Base-by-base conservation (phyloP, 2,113 vertebrate species). In the Oreotragus oreotragus region DNA sequence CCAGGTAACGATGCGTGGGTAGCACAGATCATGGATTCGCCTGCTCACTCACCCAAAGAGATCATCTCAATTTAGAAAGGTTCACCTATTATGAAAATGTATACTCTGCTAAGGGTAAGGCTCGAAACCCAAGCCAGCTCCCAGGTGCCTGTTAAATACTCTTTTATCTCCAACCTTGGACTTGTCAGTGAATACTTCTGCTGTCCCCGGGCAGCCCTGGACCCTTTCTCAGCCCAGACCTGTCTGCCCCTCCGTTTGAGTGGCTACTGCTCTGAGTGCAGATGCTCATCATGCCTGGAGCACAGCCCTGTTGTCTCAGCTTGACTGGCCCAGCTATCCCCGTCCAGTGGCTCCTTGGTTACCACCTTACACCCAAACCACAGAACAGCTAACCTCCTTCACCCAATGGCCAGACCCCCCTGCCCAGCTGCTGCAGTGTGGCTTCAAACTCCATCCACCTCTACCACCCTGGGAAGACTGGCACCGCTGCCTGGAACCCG, bases 151-250 rank as follows among this genome's bases (percentile, higher is more conserved):
- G 49, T 97, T 94, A 96, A 96, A 97, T 10, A 62, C 28, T 64
- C 96, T 95, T 73, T 12, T 89, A 97, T 97, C 98, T 96, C 93
- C 45, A 85, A 33, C 94, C 96, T 97, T 70, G 30, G 70, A 88
- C 91, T 97, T 91, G 96, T 88, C 97, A 93, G 62, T n/a, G 70
- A 60, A 43, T 5, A 39, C 86, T 94, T 64, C 92, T 77, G 64
- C 86, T 47, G 30, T 79, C 90, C 97, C 79, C n/a, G 27, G 66
- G 91, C 91, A 70, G 94, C 97, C 93, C 91, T 80, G 93, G 94
- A 91, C 93, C 96, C 97, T 90, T 84, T 21, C 97, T 97, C 93
- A 90, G 97, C 97, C 96, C 80, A n/a, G 96, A 84, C 95, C 94
- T 94, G 94, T 84, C 91, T 88, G 83, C 39, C 94, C 49, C 91